phyloP scores from a whole-genome alignment of 2,888 invertebrate species.

The Parascotia fuliginaria region DNA sequence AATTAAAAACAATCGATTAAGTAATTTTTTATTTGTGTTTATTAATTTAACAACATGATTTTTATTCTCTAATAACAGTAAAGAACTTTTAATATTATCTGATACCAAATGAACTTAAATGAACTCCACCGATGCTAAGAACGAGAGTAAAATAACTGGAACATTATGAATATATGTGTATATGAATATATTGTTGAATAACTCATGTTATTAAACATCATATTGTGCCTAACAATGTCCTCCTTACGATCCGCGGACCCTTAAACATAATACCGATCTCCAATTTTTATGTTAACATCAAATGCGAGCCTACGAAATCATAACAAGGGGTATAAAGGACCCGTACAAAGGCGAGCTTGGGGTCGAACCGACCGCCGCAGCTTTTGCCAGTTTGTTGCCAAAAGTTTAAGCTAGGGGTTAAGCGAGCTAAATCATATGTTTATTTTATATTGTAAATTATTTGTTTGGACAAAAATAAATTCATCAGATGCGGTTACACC shows the following conservation, averaged over 20 bases:
- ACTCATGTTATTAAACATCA: not conserved
- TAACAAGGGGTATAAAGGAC: slow-evolving; percentile 59
- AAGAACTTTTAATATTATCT: too few species aligned
- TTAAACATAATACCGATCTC: slow-evolving; percentile 21
- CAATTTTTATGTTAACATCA: slow-evolving; percentile 41
- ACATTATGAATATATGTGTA: too few species aligned
- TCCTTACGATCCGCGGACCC: slow-evolving; percentile 1
- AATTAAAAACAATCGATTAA: too few species aligned
- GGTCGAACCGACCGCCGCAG: slow-evolving; percentile 57
- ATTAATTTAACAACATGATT: too few species aligned
- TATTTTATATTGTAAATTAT: slow-evolving; percentile 52
- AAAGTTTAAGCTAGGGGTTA: slow-evolving; percentile 63
- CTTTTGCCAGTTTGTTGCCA: slow-evolving; percentile 60
- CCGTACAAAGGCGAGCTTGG: slow-evolving; percentile 63
- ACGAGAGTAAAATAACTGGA: too few species aligned
- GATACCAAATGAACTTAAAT: too few species aligned
- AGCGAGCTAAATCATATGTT: slow-evolving; percentile 62
- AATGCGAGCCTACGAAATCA: slow-evolving; percentile 55
- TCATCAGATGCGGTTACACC: slow-evolving; percentile 45
- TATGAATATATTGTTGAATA: not conserved
- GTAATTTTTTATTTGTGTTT: too few species aligned
- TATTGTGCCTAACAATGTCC: slow-evolving; percentile 1
- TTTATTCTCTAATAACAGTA: too few species aligned
- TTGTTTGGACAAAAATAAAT: slow-evolving; percentile 62
- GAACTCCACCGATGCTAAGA: too few species aligned